Base-by-base conservation (phyloP, 1,140 invertebrate species). In the Megalopta genalis region DNA sequence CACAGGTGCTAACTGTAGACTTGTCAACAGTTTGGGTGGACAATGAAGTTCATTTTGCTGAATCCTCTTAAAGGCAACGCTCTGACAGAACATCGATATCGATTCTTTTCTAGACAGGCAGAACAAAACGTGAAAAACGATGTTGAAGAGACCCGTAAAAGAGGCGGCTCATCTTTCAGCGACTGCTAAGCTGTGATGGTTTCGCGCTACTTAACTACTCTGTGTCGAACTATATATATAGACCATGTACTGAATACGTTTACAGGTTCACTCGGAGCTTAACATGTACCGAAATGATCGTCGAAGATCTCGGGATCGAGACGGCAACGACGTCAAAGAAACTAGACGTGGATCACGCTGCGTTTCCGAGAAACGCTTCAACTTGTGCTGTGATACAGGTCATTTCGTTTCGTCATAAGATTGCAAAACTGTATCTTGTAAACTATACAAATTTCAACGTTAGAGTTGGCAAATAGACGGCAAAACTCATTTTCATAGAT, bases 231-330 rank as follows among this genome's bases (percentile, higher is more conserved):
- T 91, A 92, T 84, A 90, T 89, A 90, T 88, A 89, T 80, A 90
- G 86, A 88, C 84, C 88, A 90, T 87, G 85, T 91, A 91, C 90
- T 91, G 90, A 92, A 91, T 92, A 92, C 91, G 89, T 91, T 91
- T 89, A 92, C 90, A 76, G 52, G 54, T 80, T 79, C 60, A 71
- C 57, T 76, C 62, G 23, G 8, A 77, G 57, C 39, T 54, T 59
- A 59, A 69, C 66, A 25, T 72, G 23, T 64, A 79, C 46, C 49
- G 63, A 78, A 64, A 46, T 42, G 83, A 82, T 73, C 21, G 27
- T 72, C 71, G 64, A 59, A 68, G 60, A n/a, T 64, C 32, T 70
- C 10, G 65, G 72, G 46, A 39, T 83, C 23, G 52, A 54, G 39
- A 76, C 42, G 9, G 25, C 67, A 57, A 18, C 9, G 8, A 59